Evolutionary conservation across 2,888 invertebrate genomes (phyloP).

Genomic region (Synergus gifuensis): DNA sequence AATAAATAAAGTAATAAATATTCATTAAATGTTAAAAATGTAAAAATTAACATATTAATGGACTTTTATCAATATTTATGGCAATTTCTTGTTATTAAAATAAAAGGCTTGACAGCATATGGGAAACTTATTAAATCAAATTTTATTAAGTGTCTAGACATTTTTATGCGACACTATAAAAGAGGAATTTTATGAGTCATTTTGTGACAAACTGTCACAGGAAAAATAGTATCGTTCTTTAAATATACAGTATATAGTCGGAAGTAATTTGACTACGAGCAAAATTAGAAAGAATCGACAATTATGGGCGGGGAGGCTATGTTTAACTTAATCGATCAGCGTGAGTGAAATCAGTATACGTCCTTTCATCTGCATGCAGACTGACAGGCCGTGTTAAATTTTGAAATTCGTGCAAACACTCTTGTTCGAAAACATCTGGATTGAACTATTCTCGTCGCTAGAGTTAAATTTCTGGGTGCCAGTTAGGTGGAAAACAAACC

Average conservation of each 20-base stretch:
- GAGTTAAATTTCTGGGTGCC: constrained; percentile 11
- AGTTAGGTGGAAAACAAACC: constrained; percentile 4
- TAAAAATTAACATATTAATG: background rate
- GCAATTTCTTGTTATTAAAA: background rate
- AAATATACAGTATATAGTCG: background rate
- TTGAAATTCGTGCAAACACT: constrained; percentile 33
- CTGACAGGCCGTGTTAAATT: constrained; percentile 27
- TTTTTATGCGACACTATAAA: background rate
- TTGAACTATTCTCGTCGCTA: constrained; percentile 25
- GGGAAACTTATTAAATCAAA: background rate
- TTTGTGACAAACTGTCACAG: too few relatives aligned
- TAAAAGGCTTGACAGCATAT: background rate
- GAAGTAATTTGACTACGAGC: background rate
- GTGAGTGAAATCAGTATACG: constrained; percentile 12
- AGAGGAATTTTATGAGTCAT: background rate
- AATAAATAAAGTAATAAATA: background rate
- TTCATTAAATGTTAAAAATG: rapidly evolving
- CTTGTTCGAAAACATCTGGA: constrained; percentile 40
- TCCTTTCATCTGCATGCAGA: constrained; percentile 22
- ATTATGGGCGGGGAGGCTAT: background rate
- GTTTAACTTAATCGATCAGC: constrained; percentile 17
- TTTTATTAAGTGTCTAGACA: background rate
- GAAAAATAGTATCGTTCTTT: background rate
- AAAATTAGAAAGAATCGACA: background rate
- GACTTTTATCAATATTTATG: background rate